Evolutionary conservation across 37 sponge, comb jelly and placozoan species (phyloP), one percentile per base, ranked within the genome.

Genomic region (Ianthella basta): DNA sequence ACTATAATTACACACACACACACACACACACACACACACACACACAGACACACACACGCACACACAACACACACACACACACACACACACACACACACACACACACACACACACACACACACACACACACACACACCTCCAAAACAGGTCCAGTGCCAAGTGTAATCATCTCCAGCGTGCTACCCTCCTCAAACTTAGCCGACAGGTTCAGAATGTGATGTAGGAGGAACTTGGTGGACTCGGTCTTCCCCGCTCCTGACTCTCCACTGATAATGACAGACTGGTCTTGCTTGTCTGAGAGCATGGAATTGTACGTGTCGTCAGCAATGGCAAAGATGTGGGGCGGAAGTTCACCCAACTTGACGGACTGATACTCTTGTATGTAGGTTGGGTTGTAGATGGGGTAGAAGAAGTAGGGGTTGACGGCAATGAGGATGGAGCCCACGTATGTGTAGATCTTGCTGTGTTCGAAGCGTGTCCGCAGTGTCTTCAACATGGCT

Each of bases 401-500:
- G 0, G 95, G 85, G 72, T 89, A 91, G 80, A 89, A 92, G 81
- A 90, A 89, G 84, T 92, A 94, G 14, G 95, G 97, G 35, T 95
- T 96, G 83, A 98, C 86, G 15, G 99, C 87, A 60, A 98, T 89
- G 27, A 98, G 86, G 66, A 98, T 94, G 79, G 96, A 86, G 30
- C 97, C 97, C 13, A 92, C 99, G 60, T 92, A 98, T 16, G 99
- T 98, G 89, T 98, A 98, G 77, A 98, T 98, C 65, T 68, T 60
- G 78, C 92, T 94, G 37, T 82, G 82, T 6, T 82, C 88, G 84
- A 98, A 98, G 30, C 99, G 72, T 10, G 91, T 88, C 32, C 60
- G 33, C 3, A 98, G 86, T 25, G 84, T 89, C 0, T 90, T 81
- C 53, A 98, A 90, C 87, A 98, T 92, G 73, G 87, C 60, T 19